Evolutionary conservation across 2,888 invertebrate genomes (phyloP).

Genomic region (Drosophila limbata): DNA sequence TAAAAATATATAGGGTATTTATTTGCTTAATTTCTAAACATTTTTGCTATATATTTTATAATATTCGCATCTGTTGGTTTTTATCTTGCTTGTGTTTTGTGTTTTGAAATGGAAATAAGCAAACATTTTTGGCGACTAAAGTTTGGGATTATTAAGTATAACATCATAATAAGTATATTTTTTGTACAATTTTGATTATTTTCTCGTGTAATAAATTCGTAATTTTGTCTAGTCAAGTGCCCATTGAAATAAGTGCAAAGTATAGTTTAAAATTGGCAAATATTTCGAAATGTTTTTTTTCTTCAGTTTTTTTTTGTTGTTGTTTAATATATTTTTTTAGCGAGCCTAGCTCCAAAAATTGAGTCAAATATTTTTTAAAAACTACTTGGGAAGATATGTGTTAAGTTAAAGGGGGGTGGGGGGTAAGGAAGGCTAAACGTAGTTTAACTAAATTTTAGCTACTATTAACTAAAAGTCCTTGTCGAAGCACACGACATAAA

Average conservation of each 20-base stretch:
- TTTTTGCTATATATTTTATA: conserved; percentile 43
- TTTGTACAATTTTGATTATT: conserved; percentile 54
- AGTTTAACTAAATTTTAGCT: conserved; percentile 34
- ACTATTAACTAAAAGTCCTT: conserved; percentile 54
- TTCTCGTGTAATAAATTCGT: conserved; percentile 58
- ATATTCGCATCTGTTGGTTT: conserved; percentile 10
- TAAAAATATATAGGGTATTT: conserved; percentile 70
- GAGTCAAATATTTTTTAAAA: conserved; percentile 38
- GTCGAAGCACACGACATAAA: conserved; percentile 24
- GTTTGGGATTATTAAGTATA: conserved; percentile 18
- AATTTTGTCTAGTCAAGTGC: conserved; percentile 64
- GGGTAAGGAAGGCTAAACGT: conserved; percentile 2
- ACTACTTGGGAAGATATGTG: conserved; percentile 64
- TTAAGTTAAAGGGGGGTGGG: conserved; percentile 10
- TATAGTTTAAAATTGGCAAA: conserved; percentile 54
- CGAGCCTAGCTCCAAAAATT: conserved; percentile 50
- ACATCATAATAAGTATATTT: conserved; percentile 16
- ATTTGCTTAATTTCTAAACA: conserved; percentile 58
- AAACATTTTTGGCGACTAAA: conserved; percentile 38
- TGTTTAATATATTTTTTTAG: conserved; percentile 14
- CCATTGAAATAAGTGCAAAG: conserved; percentile 70
- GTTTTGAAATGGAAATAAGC: conserved; percentile 33
- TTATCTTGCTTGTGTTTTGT: conserved; percentile 1
- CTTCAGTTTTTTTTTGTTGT: no score
- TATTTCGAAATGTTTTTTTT: conserved; percentile 27